These are phyloP conservation scores for Phrynocephalus guinanensis DNA, from an alignment of 2,797 vertebrate species.

Conservation along the genomic window DNA sequence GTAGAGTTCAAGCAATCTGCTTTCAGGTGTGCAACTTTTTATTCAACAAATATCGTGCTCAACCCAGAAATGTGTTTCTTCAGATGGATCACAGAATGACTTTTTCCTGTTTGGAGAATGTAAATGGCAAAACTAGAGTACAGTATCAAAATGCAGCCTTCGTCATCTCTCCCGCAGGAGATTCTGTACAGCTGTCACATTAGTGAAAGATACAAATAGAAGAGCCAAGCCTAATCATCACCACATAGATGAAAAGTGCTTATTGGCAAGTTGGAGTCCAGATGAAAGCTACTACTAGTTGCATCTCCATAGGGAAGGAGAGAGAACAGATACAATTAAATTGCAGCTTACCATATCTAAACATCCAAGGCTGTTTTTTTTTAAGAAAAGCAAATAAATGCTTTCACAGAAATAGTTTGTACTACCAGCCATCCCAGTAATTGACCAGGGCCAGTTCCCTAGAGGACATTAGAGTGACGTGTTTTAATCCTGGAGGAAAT, in stretches of 20 bases:
- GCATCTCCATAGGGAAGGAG: neutral
- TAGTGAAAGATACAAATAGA: neutral
- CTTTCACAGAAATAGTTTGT: slow-evolving; percentile 28
- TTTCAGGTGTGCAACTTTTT: no score
- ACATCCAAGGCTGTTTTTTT: neutral
- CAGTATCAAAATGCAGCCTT: slow-evolving; percentile 17
- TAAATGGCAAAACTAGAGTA: neutral
- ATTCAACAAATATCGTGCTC: no score
- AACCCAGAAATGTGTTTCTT: no score
- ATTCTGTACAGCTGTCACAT: slow-evolving; percentile 27
- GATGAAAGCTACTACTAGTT: slow-evolving; percentile 21
- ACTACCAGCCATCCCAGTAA: slow-evolving; percentile 16
- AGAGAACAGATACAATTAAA: neutral
- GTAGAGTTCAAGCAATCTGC: no score
- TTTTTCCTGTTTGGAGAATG: no score
- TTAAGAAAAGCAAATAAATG: slow-evolving; percentile 38
- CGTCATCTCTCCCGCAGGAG: slow-evolving; percentile 11
- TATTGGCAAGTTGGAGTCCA: slow-evolving; percentile 24
- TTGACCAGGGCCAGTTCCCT: slow-evolving; percentile 23
- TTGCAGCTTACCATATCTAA: neutral
- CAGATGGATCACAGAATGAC: no score
- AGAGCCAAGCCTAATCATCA: neutral
- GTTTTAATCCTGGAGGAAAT: slow-evolving; percentile 27
- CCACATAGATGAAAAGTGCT: neutral
- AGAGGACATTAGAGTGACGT: slow-evolving; percentile 31